Percentiles rank a stretch among this genome's conserved stretches.
Conservation (phyloP, 30 jellyfish, hydroid and myxozoan species). For the Morbakka virulenta region DNA sequence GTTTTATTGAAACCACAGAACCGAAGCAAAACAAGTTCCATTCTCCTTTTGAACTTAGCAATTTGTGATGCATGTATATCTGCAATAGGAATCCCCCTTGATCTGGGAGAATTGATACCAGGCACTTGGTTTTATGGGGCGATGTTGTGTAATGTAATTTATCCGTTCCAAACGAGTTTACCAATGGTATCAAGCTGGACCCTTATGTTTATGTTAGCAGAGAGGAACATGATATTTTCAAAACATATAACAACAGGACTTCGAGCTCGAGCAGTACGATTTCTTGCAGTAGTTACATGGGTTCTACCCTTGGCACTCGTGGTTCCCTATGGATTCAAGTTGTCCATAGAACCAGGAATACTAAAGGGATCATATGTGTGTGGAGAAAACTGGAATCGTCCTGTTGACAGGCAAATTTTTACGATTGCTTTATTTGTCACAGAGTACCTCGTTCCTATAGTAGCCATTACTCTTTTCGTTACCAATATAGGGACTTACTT, state of each 20-base stretch:
- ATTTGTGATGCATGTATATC: conserved; percentile 57
- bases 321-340: conserved; percentile 59
- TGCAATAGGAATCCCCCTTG: conserved; percentile 61
- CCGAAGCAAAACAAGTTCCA: conserved; percentile 60
- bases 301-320: conserved; percentile 55
- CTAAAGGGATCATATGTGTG: not conserved
- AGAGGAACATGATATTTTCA: conserved; percentile 50
- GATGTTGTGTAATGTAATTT: conserved; percentile 43
- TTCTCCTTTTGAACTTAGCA: conserved; percentile 54
- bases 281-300: conserved; percentile 63
- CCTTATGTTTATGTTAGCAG: conserved; percentile 63
- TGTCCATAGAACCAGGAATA: conserved; percentile 13
- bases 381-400: conserved; percentile 34
- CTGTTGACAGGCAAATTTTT: conserved; percentile 38
- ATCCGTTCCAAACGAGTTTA: conserved; percentile 70
- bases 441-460: conserved; percentile 57
- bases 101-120: conserved; percentile 36
- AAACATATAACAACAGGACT: conserved; percentile 13
- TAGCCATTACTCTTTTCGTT: conserved; percentile 22
- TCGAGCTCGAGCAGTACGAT: conserved; percentile 29
- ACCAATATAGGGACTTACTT: conserved; percentile 38
- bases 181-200: conserved; percentile 78
- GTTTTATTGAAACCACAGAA: conserved; percentile 39
- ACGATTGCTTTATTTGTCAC: conserved; percentile 37
- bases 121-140: conserved; percentile 54